phyloP scores from a whole-genome alignment of 2,888 invertebrate species.

The Temnothorax ravouxi region DNA sequence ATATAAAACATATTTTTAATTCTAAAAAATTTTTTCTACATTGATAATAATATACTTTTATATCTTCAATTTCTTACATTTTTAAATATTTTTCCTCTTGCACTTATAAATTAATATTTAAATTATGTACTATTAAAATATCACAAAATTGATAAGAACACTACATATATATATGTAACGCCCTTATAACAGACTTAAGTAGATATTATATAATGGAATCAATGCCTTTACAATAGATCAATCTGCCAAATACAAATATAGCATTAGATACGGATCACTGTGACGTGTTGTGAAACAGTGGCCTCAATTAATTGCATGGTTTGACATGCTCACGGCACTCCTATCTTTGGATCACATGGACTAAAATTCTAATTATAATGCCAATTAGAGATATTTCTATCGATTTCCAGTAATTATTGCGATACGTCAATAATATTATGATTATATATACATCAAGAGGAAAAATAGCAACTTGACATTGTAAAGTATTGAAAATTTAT shows the following conservation, averaged over 20 bases:
- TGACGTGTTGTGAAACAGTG: slow-evolving; percentile 81
- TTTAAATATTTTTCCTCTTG: neutral
- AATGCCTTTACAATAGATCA: slow-evolving; percentile 76
- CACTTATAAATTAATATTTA: slow-evolving; percentile 22
- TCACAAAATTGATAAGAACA: neutral
- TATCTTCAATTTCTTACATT: neutral
- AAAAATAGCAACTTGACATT: neutral
- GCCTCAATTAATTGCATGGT: slow-evolving; percentile 80
- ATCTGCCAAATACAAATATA: slow-evolving; percentile 86
- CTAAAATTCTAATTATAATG: slow-evolving; percentile 78
- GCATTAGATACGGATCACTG: slow-evolving; percentile 79
- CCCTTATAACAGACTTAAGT: slow-evolving; percentile 34
- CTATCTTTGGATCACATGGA: slow-evolving; percentile 83
- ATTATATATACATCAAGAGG: neutral
- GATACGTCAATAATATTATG: neutral
- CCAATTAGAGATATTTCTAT: slow-evolving; percentile 36
- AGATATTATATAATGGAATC: slow-evolving; percentile 74
- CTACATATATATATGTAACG: neutral
- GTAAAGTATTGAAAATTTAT: neutral
- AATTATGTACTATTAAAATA: slow-evolving; percentile 8
- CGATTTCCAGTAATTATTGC: slow-evolving; percentile 11
- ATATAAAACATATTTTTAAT: neutral
- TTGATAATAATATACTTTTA: neutral
- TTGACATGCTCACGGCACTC: slow-evolving; percentile 76
- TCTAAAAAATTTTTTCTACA: neutral